These are phyloP conservation scores for Charaxes varanes DNA, from an alignment of 1,140 invertebrate species.

Conservation along the genomic window DNA sequence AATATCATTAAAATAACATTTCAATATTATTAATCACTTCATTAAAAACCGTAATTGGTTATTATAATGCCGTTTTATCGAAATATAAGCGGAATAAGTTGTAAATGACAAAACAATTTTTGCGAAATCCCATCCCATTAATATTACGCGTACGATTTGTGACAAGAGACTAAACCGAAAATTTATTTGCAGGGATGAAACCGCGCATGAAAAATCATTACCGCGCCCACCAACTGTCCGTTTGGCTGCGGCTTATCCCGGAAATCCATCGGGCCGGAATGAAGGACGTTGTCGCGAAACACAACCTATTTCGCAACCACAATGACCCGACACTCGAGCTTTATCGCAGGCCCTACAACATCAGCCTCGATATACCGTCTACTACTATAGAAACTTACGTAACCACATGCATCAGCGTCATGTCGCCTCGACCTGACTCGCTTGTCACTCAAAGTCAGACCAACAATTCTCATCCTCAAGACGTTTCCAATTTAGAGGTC, in stretches of 20 bases:
- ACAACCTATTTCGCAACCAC: slow-evolving; percentile 89
- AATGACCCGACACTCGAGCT: slow-evolving; percentile 80
- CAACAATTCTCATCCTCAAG: slow-evolving; percentile 76
- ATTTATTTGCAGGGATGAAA: slow-evolving; percentile 82
- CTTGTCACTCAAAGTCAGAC: slow-evolving; percentile 64
- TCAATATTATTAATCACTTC: no score
- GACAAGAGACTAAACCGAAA: slow-evolving; percentile 10
- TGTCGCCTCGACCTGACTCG: slow-evolving; percentile 66
- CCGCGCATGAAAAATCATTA: slow-evolving; percentile 95
- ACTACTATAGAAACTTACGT: slow-evolving; percentile 77
- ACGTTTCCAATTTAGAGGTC: slow-evolving; percentile 82
- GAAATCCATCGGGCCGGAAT: slow-evolving; percentile 92
- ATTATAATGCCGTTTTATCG: no score
- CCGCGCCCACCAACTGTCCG: slow-evolving; percentile 92
- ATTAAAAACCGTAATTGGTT: no score
- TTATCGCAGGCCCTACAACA: slow-evolving; percentile 74
- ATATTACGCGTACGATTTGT: not conserved
- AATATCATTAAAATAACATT: no score
- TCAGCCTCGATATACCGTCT: slow-evolving; percentile 71
- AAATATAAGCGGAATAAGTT: no score
- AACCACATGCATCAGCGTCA: slow-evolving; percentile 75
- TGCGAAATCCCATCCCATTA: not conserved
- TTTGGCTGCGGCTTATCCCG: slow-evolving; percentile 94
- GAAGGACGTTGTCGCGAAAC: slow-evolving; percentile 88
- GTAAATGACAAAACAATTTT: not conserved